Conservation (phyloP, 2,113 vertebrate genomes). For the Rynchops niger region DNA sequence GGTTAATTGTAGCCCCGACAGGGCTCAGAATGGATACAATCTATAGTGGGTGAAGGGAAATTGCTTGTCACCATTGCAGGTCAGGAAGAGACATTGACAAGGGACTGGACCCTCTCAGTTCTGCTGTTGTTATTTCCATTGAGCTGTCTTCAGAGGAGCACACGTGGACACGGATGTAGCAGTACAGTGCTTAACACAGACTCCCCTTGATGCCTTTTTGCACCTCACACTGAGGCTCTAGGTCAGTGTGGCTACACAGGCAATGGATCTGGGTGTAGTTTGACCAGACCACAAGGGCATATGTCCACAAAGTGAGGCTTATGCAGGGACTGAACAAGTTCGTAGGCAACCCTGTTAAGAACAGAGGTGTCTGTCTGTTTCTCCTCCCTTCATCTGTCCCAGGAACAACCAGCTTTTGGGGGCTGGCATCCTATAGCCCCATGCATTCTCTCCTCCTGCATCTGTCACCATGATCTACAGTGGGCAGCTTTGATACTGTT, state of each 20-base stretch:
- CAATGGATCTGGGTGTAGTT: background rate
- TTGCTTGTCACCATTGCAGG: background rate
- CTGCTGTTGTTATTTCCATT: background rate
- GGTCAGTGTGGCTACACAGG: background rate
- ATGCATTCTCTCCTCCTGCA: background rate
- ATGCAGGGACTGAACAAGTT: background rate
- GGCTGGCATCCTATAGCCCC: background rate
- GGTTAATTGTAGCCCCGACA: background rate
- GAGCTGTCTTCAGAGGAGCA: fast-evolving
- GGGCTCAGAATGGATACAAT: background rate
- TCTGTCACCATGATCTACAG: background rate
- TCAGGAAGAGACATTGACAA: background rate
- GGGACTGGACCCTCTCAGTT: background rate
- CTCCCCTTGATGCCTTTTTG: background rate
- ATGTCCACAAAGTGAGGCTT: background rate
- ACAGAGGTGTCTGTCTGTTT: background rate
- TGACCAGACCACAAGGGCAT: background rate
- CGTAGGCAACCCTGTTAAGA: background rate
- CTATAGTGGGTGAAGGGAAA: background rate
- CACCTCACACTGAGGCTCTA: background rate
- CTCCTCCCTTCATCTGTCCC: background rate
- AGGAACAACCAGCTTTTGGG: background rate
- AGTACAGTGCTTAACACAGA: fast-evolving
- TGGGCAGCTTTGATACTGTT: background rate
- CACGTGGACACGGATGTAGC: background rate